A percentile compares a stretch with the other conserved stretches of the same genome.
These are phyloP conservation scores for Chionomys nivalis DNA, from an alignment of 2,113 vertebrate species.

Conservation along the genomic window DNA sequence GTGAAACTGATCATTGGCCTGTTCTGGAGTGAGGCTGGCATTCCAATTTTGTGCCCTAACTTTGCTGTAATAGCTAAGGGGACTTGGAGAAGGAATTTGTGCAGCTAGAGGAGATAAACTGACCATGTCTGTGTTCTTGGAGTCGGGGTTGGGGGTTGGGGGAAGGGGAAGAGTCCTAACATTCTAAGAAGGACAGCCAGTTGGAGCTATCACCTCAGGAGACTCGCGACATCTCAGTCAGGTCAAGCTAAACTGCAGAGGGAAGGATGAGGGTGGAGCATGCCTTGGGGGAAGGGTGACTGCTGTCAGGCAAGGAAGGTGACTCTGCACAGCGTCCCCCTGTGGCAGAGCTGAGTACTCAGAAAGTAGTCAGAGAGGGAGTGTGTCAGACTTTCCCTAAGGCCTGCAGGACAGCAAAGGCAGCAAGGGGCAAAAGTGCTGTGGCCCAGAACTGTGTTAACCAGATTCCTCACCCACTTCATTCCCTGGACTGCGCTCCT, in stretches of 20 bases:
- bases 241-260: rapidly evolving
- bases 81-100: background rate
- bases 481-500: background rate
- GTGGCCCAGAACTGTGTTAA: background rate
- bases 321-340: rapidly evolving
- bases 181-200: too few relatives aligned
- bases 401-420: background rate
- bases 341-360: background rate
- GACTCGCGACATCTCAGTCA: rapidly evolving
- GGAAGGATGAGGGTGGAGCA: rapidly evolving
- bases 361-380: background rate
- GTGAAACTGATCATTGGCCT: background rate
- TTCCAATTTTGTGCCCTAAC: background rate
- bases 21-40: background rate
- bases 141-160: background rate
- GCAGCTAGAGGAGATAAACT: background rate
- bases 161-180: too few relatives aligned
- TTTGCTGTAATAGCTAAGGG: background rate
- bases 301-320: too few relatives aligned
- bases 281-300: background rate
- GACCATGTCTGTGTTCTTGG: background rate
- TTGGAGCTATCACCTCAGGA: rapidly evolving
- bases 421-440: background rate
- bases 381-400: too few relatives aligned
- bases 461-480: background rate